phyloP scores from a whole-genome alignment of 2,797 vertebrate genomes.

The Melopsittacus undulatus region DNA sequence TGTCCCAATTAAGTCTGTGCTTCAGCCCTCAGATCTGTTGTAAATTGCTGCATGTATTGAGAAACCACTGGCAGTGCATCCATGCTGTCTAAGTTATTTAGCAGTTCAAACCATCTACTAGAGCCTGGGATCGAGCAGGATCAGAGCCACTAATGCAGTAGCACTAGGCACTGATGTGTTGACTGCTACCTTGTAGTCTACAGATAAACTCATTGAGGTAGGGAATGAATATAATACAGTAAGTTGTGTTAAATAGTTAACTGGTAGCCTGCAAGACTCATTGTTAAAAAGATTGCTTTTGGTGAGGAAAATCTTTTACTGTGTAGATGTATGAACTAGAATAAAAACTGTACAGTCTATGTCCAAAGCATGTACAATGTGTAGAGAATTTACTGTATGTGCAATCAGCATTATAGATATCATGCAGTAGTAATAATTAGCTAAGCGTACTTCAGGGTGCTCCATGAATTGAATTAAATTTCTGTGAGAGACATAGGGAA shows the following conservation, averaged over 20 bases:
- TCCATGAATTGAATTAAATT: not conserved
- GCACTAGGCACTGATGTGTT: not conserved
- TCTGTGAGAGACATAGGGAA: not conserved
- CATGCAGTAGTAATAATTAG: not conserved
- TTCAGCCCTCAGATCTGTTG: not conserved
- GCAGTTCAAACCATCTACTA: not conserved
- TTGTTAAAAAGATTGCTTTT: not conserved
- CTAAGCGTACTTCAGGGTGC: not conserved
- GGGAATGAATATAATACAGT: not conserved
- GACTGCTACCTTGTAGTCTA: not conserved
- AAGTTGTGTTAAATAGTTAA: not conserved
- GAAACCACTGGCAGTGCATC: not conserved
- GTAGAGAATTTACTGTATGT: not conserved
- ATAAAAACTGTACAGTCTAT: not conserved
- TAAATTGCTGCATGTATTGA: not conserved
- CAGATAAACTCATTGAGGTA: not conserved
- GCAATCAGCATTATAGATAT: not conserved
- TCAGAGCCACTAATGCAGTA: not conserved
- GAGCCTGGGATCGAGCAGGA: not conserved
- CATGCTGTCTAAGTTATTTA: not conserved
- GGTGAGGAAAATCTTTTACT: not conserved
- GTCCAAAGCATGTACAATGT: not conserved
- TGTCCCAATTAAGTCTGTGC: not conserved
- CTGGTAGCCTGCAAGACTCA: not conserved
- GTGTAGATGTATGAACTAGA: not conserved